phyloP scores from a whole-genome alignment of 2,797 vertebrate species.

The Premnoplex brunnescens region DNA sequence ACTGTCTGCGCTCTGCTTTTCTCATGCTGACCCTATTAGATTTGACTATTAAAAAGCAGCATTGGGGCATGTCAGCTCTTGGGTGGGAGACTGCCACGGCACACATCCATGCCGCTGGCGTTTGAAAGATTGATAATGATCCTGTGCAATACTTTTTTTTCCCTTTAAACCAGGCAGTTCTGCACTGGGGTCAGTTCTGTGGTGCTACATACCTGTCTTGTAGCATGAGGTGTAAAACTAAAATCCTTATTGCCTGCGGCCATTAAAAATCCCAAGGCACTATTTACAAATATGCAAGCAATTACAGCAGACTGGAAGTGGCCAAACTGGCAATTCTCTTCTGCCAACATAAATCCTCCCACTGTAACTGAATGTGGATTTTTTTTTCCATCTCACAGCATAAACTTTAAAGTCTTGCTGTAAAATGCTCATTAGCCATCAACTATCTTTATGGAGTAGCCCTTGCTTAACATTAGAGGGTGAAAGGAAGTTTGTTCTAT shows the following conservation, averaged over 20 bases:
- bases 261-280: neutral
- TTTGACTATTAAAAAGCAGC: constrained; percentile 40
- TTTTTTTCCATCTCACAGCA: constrained; percentile 21
- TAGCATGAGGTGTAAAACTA: neutral
- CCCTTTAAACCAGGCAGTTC: neutral
- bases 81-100: constrained; percentile 26
- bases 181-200: neutral
- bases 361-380: neutral
- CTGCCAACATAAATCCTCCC: constrained; percentile 12
- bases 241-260: neutral
- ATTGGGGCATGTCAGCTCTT: constrained; percentile 27
- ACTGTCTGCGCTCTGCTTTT: neutral
- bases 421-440: constrained; percentile 53
- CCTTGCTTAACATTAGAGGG: neutral
- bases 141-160: neutral
- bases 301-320: neutral
- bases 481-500: neutral
- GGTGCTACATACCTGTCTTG: neutral
- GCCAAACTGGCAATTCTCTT: constrained; percentile 8
- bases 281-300: constrained; percentile 18
- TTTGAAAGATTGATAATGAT: constrained; percentile 8
- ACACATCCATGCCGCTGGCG: neutral
- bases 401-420: constrained; percentile 47
- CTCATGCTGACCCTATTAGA: neutral
- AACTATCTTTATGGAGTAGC: neutral